Conservation (phyloP, 2,113 vertebrate species). For the Deroptyus accipitrinus region DNA sequence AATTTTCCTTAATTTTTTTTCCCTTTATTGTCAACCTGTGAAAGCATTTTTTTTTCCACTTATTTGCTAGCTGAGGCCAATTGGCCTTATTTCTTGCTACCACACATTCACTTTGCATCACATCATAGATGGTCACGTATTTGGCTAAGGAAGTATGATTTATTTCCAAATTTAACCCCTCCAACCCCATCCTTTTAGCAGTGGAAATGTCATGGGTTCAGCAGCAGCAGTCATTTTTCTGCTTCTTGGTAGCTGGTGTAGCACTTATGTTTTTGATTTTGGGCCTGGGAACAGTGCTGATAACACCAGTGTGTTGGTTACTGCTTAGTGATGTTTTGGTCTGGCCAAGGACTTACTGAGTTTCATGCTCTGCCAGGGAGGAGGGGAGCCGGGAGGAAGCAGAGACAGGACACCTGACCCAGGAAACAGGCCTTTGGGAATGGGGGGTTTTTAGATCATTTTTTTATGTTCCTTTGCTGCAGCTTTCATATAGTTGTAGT, state of each 20-base stretch:
- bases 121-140: accelerated
- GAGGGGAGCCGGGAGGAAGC: too few species aligned
- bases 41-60: neutral
- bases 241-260: too few species aligned
- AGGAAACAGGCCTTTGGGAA: neutral
- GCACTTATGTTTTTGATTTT: too few species aligned
- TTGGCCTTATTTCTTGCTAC: neutral
- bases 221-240: too few species aligned
- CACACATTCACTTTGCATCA: neutral
- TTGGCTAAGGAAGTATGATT: neutral
- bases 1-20: neutral
- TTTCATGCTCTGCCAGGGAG: too few species aligned
- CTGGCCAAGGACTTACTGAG: too few species aligned
- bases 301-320: too few species aligned
- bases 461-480: neutral
- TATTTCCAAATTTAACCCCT: neutral
- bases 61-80: neutral
- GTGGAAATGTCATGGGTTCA: too few species aligned
- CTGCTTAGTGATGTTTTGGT: too few species aligned
- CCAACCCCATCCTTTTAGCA: neutral
- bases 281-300: too few species aligned
- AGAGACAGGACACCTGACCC: too few species aligned
- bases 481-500: neutral
- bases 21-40: neutral
- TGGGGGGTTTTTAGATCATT: neutral